Evolutionary conservation across 2,797 vertebrate species (phyloP).

Genomic region (Siniperca undulata): DNA sequence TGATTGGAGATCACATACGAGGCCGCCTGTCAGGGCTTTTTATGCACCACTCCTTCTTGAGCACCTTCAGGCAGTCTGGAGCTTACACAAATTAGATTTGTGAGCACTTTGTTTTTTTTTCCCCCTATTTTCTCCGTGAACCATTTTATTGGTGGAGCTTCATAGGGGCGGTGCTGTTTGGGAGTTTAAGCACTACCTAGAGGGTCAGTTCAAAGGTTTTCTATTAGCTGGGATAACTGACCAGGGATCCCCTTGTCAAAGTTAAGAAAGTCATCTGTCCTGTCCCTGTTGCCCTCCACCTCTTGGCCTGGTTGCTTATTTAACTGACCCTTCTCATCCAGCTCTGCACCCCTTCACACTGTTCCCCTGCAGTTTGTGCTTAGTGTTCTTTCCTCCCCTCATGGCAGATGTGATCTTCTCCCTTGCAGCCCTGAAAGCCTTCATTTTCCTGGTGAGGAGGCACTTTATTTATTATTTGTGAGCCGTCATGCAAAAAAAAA

Average conservation of each 20-base stretch:
- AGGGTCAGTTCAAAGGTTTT: background rate
- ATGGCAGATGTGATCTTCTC: slow-evolving; percentile 62
- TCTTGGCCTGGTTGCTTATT: slow-evolving; percentile 47
- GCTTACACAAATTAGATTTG: slow-evolving; percentile 19
- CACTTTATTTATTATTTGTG: slow-evolving; percentile 54
- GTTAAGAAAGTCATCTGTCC: slow-evolving; percentile 20
- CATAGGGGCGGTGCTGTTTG: background rate
- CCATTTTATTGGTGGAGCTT: slow-evolving; percentile 5
- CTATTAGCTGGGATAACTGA: background rate
- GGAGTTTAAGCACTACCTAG: background rate
- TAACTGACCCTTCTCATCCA: slow-evolving; percentile 29
- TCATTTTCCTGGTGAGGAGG: slow-evolving; percentile 57
- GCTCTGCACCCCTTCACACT: slow-evolving; percentile 40
- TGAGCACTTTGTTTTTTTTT: slow-evolving; percentile 10
- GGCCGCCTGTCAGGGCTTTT: background rate
- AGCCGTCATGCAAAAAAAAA: slow-evolving; percentile 8
- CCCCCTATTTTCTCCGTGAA: background rate
- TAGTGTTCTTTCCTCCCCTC: slow-evolving; percentile 23
- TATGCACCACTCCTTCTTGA: background rate
- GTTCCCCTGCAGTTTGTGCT: slow-evolving; percentile 48
- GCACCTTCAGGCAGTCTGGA: slow-evolving; percentile 10
- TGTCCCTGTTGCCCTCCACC: slow-evolving; percentile 21
- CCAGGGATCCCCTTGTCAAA: slow-evolving; percentile 7
- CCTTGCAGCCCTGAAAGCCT: slow-evolving; percentile 54
- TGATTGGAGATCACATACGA: slow-evolving; percentile 10